Evolutionary conservation across 2,113 vertebrate genomes (phyloP).

Genomic region (Lasiurus cinereus): DNA sequence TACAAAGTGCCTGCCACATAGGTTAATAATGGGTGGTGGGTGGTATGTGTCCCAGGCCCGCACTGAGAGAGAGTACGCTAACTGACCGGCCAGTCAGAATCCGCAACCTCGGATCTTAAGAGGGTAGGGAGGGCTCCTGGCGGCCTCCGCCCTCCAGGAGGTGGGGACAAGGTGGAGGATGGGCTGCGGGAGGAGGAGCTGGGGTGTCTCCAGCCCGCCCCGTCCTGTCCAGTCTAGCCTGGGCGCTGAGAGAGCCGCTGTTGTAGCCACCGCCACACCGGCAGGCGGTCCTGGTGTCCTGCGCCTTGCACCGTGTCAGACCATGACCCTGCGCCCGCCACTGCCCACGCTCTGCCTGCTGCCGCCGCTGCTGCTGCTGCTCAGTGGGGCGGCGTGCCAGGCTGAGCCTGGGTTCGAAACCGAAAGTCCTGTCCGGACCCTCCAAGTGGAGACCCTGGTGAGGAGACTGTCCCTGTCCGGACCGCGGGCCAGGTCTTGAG

Average conservation of each 20-base stretch:
- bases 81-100: neutral
- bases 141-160: slow-evolving; percentile 67
- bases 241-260: neutral
- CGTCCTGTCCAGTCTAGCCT: slow-evolving; percentile 60
- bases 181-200: slow-evolving; percentile 76
- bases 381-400: slow-evolving; percentile 41
- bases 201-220: slow-evolving; percentile 23
- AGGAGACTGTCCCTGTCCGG: slow-evolving; percentile 36
- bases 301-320: neutral
- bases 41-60: neutral
- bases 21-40: neutral
- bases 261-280: neutral
- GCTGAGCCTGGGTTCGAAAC: slow-evolving; percentile 73
- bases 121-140: neutral
- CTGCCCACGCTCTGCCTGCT: slow-evolving; percentile 43
- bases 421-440: slow-evolving; percentile 81
- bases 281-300: neutral
- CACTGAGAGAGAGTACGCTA: neutral
- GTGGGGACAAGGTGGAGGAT: slow-evolving; percentile 75
- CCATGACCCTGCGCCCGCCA: slow-evolving; percentile 55
- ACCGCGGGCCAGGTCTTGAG: neutral
- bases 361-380: slow-evolving; percentile 74
- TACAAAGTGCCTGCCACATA: neutral
- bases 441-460: slow-evolving; percentile 87
- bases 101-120: neutral